These are phyloP conservation scores for Dufourea novaeangliae DNA, from an alignment of 1,140 invertebrate genomes.

Conservation along the genomic window DNA sequence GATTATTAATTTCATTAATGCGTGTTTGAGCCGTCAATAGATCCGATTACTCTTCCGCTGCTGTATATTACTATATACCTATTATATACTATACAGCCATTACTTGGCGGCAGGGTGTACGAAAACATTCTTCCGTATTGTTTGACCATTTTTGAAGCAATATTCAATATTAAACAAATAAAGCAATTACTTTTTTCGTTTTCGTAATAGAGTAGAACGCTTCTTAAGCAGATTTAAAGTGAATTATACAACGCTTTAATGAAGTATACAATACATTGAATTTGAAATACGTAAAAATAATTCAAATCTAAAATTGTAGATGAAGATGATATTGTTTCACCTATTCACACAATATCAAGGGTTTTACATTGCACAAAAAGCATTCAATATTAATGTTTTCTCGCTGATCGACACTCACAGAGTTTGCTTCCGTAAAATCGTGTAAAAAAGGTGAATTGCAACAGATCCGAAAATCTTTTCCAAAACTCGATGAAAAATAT, in stretches of 20 bases:
- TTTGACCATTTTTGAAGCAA: not conserved
- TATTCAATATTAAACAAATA: not conserved
- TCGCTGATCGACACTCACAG: no score
- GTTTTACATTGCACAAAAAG: no score
- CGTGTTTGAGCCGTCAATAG: slow-evolving; percentile 6
- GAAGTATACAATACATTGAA: no score
- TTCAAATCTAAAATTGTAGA: no score
- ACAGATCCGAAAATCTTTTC: not conserved
- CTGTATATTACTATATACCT: slow-evolving; percentile 15
- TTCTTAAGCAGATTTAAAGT: no score
- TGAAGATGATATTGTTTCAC: no score
- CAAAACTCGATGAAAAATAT: not conserved
- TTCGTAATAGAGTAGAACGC: not conserved
- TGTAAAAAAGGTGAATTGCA: not conserved
- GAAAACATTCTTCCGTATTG: slow-evolving; percentile 30
- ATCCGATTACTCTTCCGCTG: slow-evolving; percentile 39
- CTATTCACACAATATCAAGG: no score
- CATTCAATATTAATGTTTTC: no score
- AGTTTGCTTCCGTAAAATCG: not conserved
- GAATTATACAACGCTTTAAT: no score
- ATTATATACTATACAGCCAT: no score
- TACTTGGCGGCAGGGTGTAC: not conserved
- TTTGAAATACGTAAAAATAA: no score
- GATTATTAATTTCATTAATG: slow-evolving; percentile 59
- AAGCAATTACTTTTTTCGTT: not conserved